These are phyloP conservation scores for Chaetorhynchus papuensis DNA, from an alignment of 2,113 vertebrate genomes.

Conservation along the genomic window DNA sequence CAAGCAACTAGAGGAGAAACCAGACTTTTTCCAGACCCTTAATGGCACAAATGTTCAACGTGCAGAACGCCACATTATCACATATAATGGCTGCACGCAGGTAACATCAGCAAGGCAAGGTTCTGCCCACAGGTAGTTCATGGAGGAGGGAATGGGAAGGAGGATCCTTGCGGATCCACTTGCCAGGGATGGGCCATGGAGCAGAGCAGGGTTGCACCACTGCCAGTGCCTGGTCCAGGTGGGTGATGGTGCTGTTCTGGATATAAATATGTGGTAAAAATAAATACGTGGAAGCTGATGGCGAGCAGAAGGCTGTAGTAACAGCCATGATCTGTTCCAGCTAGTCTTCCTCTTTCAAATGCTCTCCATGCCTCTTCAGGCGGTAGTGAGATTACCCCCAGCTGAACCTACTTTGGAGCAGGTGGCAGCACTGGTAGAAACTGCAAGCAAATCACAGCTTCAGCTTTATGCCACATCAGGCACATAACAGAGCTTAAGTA, in stretches of 20 bases:
- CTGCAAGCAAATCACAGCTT: not conserved
- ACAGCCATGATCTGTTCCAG: not conserved
- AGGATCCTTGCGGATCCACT: not conserved
- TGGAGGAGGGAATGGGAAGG: not conserved
- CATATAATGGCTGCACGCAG: not conserved
- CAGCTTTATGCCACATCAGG: not conserved
- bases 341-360: not conserved
- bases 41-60: not conserved
- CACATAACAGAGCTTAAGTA: not conserved
- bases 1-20: not conserved
- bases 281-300: not conserved
- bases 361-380: not conserved
- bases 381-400: not conserved
- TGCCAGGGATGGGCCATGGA: too few relatives aligned
- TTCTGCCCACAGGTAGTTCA: not conserved
- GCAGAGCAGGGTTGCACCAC: not conserved
- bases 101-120: not conserved
- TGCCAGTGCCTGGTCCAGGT: not conserved
- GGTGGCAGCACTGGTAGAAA: not conserved
- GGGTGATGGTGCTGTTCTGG: not conserved
- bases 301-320: not conserved
- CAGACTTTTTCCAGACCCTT: not conserved
- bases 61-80: not conserved
- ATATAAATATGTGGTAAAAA: not conserved
- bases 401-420: not conserved